Evolutionary conservation across 2,888 invertebrate species (phyloP).

Genomic region (Aleiodes testaceus): DNA sequence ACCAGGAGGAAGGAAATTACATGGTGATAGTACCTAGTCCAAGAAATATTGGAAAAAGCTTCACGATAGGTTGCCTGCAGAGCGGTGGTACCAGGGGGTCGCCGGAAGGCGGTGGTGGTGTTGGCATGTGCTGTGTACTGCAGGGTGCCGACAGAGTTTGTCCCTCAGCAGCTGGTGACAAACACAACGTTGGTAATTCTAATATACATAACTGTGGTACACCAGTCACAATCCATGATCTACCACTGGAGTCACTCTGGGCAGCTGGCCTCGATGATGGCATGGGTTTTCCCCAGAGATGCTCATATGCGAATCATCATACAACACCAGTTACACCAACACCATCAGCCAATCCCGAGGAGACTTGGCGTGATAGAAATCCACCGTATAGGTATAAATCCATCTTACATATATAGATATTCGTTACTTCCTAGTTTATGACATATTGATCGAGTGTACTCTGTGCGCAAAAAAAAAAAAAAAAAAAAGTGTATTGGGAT

Average conservation of each 20-base stretch:
- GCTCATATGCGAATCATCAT: conserved; percentile 66
- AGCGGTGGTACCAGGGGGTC: conserved; percentile 64
- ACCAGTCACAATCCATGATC: conserved; percentile 53
- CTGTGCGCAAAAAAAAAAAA: background rate
- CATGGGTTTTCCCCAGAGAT: conserved; percentile 68
- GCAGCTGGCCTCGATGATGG: conserved; percentile 71
- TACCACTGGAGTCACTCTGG: conserved; percentile 70
- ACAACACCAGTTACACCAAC: conserved; percentile 51
- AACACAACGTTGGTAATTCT: conserved; percentile 54
- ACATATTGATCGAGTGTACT: conserved; percentile 2
- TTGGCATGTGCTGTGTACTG: conserved; percentile 68
- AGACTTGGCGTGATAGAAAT: conserved; percentile 63
- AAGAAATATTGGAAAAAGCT: conserved; percentile 57
- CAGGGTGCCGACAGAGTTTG: conserved; percentile 69
- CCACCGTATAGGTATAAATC: conserved; percentile 59
- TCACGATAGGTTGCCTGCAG: conserved; percentile 70
- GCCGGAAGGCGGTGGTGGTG: conserved; percentile 56
- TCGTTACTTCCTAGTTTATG: background rate
- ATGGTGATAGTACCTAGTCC: conserved; percentile 33
- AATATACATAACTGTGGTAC: conserved; percentile 49
- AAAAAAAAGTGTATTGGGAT: conserved; percentile 22
- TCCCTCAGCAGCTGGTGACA: conserved; percentile 63
- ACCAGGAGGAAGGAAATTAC: conserved; percentile 3
- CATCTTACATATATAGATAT: background rate
- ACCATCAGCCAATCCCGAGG: conserved; percentile 58